Evolutionary conservation across 2,113 vertebrate genomes (phyloP).

Genomic region (Trematomus loennbergii): DNA sequence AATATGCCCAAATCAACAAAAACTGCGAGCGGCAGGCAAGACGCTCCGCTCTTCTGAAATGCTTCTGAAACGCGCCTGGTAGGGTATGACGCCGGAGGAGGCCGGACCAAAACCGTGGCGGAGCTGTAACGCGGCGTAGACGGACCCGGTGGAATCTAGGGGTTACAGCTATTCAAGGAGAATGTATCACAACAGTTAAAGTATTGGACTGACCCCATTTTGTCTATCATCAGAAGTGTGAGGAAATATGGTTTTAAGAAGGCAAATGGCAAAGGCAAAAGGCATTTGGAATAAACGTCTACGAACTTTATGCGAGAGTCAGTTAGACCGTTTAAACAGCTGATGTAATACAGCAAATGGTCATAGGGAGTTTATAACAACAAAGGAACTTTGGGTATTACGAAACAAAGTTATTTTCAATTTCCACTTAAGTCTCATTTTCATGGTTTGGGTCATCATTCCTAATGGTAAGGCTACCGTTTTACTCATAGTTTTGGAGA

Average conservation of each 20-base stretch:
- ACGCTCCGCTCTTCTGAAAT: no score
- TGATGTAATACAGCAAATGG: neutral
- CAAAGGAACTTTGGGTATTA: neutral
- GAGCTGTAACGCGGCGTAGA: no score
- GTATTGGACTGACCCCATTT: neutral
- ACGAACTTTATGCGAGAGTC: neutral
- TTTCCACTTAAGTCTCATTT: neutral
- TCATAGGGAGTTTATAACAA: neutral
- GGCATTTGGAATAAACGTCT: neutral
- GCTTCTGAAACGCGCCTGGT: no score
- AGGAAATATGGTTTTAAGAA: constrained; percentile 3
- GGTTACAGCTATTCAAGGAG: constrained; percentile 24
- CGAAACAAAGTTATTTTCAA: no score
- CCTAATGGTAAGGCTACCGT: no score
- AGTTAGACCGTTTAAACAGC: neutral
- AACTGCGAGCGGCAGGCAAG: no score
- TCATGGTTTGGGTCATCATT: neutral
- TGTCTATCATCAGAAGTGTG: neutral
- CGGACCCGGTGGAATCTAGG: no score
- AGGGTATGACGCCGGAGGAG: no score
- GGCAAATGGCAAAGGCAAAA: neutral
- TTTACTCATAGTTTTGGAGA: neutral
- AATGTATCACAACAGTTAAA: constrained; percentile 15
- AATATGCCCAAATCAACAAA: no score
- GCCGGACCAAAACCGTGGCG: no score